Conservation (phyloP, 2,113 vertebrate species). For the Serilophus lunatus region DNA sequence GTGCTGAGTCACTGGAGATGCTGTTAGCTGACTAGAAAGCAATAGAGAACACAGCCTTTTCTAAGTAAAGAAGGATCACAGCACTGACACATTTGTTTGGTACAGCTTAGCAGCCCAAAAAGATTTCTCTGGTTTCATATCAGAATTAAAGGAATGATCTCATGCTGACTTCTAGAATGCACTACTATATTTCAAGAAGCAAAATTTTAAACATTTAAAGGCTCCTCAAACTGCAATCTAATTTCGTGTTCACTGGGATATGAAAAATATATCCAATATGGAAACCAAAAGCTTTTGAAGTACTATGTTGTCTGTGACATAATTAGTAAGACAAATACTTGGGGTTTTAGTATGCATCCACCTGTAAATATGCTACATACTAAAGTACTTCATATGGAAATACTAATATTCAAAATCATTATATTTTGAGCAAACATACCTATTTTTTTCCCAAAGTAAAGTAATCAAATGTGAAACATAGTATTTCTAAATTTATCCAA, state of each 20-base stretch:
- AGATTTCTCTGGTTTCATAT: not conserved
- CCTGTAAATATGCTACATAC: not conserved
- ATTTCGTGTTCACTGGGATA: not conserved
- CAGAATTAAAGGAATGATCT: not conserved
- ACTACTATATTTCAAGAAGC: not conserved
- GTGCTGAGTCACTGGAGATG: not conserved
- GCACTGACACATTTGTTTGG: not conserved
- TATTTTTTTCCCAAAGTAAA: not conserved
- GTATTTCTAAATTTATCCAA: not conserved
- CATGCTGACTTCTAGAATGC: not conserved
- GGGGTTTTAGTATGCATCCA: not conserved
- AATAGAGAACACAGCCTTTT: not conserved
- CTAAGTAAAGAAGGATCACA: not conserved
- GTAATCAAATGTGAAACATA: not conserved
- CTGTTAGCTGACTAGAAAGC: not conserved
- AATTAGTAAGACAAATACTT: not conserved
- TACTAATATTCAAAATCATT: not conserved
- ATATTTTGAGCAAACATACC: not conserved
- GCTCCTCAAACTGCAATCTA: not conserved
- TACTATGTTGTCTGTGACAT: not conserved
- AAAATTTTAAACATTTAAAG: not conserved
- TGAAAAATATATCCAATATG: not conserved
- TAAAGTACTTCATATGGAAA: not conserved
- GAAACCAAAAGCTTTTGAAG: not conserved
- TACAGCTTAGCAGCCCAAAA: not conserved